Conservation (phyloP, 2,113 vertebrate species). For the Nymphicus hollandicus region DNA sequence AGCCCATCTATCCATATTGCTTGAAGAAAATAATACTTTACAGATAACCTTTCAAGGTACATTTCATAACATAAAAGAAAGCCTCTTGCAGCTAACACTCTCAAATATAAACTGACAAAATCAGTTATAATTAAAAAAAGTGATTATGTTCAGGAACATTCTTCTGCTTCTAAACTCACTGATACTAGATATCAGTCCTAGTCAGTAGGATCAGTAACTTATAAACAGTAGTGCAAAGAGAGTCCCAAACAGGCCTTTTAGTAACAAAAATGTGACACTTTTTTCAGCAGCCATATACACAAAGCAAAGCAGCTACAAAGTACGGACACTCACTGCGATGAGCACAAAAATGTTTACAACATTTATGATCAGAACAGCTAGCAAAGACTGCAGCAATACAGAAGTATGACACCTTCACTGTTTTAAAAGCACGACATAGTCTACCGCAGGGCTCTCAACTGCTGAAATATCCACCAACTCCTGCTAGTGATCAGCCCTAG, state of each 20-base stretch:
- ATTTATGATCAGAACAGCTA: neutral
- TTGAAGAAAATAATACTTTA: neutral
- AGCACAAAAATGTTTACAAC: neutral
- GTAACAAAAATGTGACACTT: neutral
- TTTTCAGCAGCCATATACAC: neutral
- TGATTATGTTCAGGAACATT: neutral
- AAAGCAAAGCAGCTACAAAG: neutral
- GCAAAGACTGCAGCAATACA: neutral
- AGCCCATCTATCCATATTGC: neutral
- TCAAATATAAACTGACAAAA: neutral
- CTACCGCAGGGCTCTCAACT: neutral
- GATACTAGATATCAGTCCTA: neutral
- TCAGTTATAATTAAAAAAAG: neutral
- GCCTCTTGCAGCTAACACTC: neutral
- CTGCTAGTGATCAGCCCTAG: conserved; percentile 3
- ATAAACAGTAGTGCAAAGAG: neutral
- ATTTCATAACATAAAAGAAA: neutral
- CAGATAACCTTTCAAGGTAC: neutral
- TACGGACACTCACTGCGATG: neutral
- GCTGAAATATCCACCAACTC: neutral
- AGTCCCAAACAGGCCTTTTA: neutral
- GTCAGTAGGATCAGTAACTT: neutral
- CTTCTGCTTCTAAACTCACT: neutral
- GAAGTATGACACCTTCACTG: neutral
- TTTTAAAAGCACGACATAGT: neutral